Percentiles rank a stretch among this genome's conserved stretches.
phyloP scores from a whole-genome alignment of 1,140 invertebrate species.

The Drosophila nigrodunni region DNA sequence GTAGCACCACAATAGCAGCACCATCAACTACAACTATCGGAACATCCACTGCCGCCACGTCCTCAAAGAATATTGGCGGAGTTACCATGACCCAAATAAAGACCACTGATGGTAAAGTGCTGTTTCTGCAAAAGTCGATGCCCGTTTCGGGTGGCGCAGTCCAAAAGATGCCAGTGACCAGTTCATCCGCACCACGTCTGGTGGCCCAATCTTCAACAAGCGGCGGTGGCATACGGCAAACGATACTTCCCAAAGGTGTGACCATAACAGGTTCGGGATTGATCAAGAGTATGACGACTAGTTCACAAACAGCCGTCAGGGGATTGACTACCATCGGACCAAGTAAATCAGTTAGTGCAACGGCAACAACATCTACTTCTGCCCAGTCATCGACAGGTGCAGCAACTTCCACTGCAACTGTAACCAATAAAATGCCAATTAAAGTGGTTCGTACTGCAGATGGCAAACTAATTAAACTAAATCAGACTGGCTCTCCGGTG shows the following conservation, averaged over 20 bases:
- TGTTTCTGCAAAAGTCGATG: slow-evolving; percentile 59
- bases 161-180: slow-evolving; percentile 15
- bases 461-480: slow-evolving; percentile 69
- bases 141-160: slow-evolving; percentile 1
- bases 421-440: slow-evolving; percentile 45
- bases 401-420: background rate
- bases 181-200: background rate
- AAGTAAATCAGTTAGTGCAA: slow-evolving; percentile 11
- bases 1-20: slow-evolving; percentile 43
- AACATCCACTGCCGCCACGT: background rate
- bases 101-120: slow-evolving; percentile 60
- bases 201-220: slow-evolving; percentile 15
- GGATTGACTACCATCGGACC: slow-evolving; percentile 40
- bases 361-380: slow-evolving; percentile 11
- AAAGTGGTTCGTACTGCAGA: slow-evolving; percentile 72
- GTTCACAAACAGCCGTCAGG: slow-evolving; percentile 45
- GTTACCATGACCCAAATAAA: slow-evolving; percentile 60
- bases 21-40: slow-evolving; percentile 2
- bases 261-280: slow-evolving; percentile 42
- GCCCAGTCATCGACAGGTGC: background rate
- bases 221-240: slow-evolving; percentile 52
- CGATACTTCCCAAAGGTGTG: slow-evolving; percentile 53
- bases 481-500: slow-evolving; percentile 49
- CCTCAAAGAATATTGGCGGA: slow-evolving; percentile 25
- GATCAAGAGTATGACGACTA: slow-evolving; percentile 47